Evolutionary conservation across 2,888 invertebrate species (phyloP), one percentile per base, ranked within the genome.

Genomic region (Cremastinae sp.): DNA sequence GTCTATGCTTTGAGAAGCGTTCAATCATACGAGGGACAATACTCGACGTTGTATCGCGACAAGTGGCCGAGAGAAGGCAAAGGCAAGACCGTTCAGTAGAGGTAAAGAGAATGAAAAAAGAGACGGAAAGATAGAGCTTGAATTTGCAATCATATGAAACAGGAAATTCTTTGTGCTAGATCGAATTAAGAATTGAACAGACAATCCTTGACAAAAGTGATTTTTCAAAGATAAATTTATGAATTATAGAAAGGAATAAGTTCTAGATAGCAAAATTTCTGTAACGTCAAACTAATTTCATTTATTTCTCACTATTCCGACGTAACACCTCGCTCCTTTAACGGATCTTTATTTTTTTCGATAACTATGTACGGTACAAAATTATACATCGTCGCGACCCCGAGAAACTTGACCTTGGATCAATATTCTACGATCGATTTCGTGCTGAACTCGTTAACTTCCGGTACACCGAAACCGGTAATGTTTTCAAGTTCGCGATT

Each of bases 381-480:
- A 56, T 55, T 8, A 20, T 58, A 22, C 49, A 28, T 61, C 43
- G 65, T 16, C 53, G 59, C n/a, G 39, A 41, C 18, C 9, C 2
- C 1, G 8, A 20, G 18, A 49, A 18, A n/a, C 39, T 35, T 37
- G 66, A 62, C 78, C 78, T 76, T 78, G 62, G 20, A 53, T 53
- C 39, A 14, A 51, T 64, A 14, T 64, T 12, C 49, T 64, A 10
- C 37, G 12, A 64, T 64, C 55, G 53, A 61, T 70, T 62, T 69
- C 28, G 47, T 55, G 43, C 66, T 59, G 65, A 79, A 72, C 53
- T 65, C 69, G 59, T 71, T 56, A 2, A 55, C 77, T 77, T 79
- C 79, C 79, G 79, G 68, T 64, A 72, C 43, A 59, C 69, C 70
- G 58, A 79, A 77, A 69, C 59, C 71, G 65, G 77, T 45, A 51